Base-by-base conservation (phyloP, 2,797 vertebrate species). In the Brachymystax lenok region DNA sequence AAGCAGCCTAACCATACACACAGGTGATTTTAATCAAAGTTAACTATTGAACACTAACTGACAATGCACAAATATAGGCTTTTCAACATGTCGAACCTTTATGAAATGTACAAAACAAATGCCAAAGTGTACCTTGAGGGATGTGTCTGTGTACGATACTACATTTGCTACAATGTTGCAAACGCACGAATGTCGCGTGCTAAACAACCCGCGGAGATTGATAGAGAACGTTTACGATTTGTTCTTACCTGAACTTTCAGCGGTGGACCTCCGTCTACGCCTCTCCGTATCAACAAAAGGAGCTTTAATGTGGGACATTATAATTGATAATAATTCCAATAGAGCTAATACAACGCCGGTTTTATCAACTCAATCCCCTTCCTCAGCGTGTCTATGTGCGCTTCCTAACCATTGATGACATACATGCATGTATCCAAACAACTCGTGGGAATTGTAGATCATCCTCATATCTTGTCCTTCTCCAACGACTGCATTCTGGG, bases 201-300 rank as follows among this genome's bases (percentile, higher is more conserved):
- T 24, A 46, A 51, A 14, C 21, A 16, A 46, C 17, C 21, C 69
- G n/a, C 21, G 5, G 27, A 0, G 17, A 61, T 40, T 6, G n/a
- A 66, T 46, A 21, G 4, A 50, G 21, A 64, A 68, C 56, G 27
- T 54, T 17, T 13, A 40, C 52, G 3, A 13, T 28, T 3, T 69
- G 70, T 12, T 28, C 87, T 92, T 74, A 93, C 95, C 95, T 89
- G 88, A 30, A 0, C 83, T 79, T 2, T 93, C 93, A 0, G 71
- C 76, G 7, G 80, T 83, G 13, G 94, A 93, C 73, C 91, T 91
- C 17, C 88, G 86, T 13, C 91, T 87, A 46, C 89, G 76, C 40
- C 61, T 87, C n/a, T 93, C 90, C 66, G n/a, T 77, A 24, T 92
- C 92, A 3, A 70, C 56, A 79, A 2, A 77, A 54, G 14, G 1